A percentile compares a stretch with the other conserved stretches of the same genome.
phyloP scores from a whole-genome alignment of 1,140 invertebrate species.

The Tetramorium parvispinum region DNA sequence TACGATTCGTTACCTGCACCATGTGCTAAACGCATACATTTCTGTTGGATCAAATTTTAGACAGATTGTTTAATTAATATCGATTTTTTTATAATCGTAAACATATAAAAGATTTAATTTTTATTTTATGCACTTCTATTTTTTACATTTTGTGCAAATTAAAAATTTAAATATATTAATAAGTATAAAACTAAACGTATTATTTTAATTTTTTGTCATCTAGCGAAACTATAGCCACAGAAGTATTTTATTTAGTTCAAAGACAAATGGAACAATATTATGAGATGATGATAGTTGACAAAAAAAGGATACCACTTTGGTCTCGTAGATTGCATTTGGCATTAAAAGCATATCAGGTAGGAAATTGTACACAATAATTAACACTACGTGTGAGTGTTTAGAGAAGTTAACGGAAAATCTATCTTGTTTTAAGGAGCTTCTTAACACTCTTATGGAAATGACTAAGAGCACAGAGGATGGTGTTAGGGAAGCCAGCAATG shows the following conservation, averaged over 20 bases:
- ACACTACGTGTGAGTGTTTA: slow-evolving; percentile 26
- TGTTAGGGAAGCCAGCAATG: slow-evolving; percentile 92
- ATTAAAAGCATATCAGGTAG: slow-evolving; percentile 89
- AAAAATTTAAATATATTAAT: slow-evolving; percentile 45
- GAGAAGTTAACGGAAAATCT: slow-evolving; percentile 54
- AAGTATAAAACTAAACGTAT: neutral
- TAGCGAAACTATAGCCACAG: slow-evolving; percentile 95
- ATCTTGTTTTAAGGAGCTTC: slow-evolving; percentile 87
- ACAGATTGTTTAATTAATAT: neutral
- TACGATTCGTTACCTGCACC: neutral
- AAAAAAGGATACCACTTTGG: slow-evolving; percentile 94
- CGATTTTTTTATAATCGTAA: slow-evolving; percentile 3
- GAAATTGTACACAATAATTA: slow-evolving; percentile 60
- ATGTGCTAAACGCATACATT: neutral
- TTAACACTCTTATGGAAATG: slow-evolving; percentile 93
- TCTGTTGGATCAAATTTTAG: slow-evolving; percentile 31
- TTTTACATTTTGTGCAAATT: slow-evolving; percentile 10
- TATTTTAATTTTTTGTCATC: slow-evolving; percentile 55
- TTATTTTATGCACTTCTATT: neutral
- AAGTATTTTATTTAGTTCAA: slow-evolving; percentile 97
- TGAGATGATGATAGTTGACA: slow-evolving; percentile 94
- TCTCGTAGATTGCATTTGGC: slow-evolving; percentile 93
- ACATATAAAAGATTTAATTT: neutral
- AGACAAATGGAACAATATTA: slow-evolving; percentile 95
- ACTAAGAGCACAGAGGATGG: slow-evolving; percentile 89